Percentiles rank a stretch among this genome's conserved stretches.
Evolutionary conservation across 2,888 invertebrate species (phyloP).

Genomic region (Epistrophe grossulariae): DNA sequence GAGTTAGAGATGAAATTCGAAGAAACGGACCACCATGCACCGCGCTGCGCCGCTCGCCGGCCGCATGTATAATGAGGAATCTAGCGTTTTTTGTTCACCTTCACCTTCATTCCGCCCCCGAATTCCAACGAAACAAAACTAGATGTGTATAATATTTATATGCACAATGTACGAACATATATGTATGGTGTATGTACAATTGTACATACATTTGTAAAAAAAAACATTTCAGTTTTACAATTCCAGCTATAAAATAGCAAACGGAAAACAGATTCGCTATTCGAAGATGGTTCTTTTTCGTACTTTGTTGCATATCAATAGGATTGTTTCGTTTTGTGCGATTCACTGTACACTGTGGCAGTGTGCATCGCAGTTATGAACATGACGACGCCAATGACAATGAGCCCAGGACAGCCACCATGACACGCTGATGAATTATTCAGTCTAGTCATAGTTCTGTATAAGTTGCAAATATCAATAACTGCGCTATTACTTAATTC

Average conservation of each 20-base stretch:
- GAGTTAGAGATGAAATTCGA: background rate
- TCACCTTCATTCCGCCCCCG: background rate
- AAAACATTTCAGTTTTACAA: too few relatives aligned
- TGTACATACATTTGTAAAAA: too few relatives aligned
- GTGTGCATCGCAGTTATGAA: background rate
- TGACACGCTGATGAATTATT: constrained; percentile 67
- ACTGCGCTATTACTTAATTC: constrained; percentile 72
- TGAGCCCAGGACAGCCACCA: constrained; percentile 23
- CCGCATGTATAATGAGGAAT: constrained; percentile 44
- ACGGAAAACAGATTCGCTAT: constrained; percentile 36
- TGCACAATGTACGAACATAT: too few relatives aligned
- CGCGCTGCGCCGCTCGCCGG: background rate
- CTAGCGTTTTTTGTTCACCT: constrained; percentile 8
- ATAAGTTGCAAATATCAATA: constrained; percentile 68
- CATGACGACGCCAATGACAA: constrained; percentile 21
- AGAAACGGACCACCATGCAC: constrained; percentile 42
- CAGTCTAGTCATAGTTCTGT: constrained; percentile 48
- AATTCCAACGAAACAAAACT: constrained; percentile 20
- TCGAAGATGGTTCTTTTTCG: constrained; percentile 54
- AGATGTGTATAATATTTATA: background rate
- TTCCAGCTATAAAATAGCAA: background rate
- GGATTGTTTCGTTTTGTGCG: constrained; percentile 50
- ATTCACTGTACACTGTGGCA: background rate
- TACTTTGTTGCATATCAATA: constrained; percentile 71
- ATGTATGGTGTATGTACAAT: too few relatives aligned